Conservation (phyloP, 2,797 vertebrate species). For the Phoxinus dragarum region DNA sequence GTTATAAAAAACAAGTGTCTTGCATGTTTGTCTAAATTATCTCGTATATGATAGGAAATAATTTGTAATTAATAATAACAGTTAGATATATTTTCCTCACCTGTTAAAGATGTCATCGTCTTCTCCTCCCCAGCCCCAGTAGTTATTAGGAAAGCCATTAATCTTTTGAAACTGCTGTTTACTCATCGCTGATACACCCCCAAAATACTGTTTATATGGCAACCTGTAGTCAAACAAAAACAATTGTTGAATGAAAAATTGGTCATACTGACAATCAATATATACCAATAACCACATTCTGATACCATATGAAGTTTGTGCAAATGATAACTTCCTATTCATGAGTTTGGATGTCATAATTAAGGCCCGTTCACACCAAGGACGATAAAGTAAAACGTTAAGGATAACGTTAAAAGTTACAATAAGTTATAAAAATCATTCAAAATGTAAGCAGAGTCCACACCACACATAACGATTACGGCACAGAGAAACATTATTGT, state of each 20-base stretch:
- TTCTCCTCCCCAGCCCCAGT: slow-evolving; percentile 70
- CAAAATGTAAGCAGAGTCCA: neutral
- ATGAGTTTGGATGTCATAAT: neutral
- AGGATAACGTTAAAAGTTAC: neutral
- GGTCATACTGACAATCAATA: neutral
- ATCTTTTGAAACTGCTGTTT: slow-evolving; percentile 65
- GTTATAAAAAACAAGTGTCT: neutral
- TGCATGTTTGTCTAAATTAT: neutral
- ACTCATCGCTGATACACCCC: slow-evolving; percentile 63
- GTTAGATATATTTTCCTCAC: slow-evolving; percentile 38
- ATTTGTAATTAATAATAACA: neutral
- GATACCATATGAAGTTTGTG: neutral
- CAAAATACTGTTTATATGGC: slow-evolving; percentile 63
- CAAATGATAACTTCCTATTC: neutral
- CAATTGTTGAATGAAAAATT: neutral
- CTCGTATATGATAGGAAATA: neutral
- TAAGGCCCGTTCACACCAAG: neutral
- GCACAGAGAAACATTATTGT: neutral
- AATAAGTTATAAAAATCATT: neutral
- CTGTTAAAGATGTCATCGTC: slow-evolving; percentile 66
- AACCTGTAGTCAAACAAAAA: slow-evolving; percentile 52
- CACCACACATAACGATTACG: neutral
- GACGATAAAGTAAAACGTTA: neutral
- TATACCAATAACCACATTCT: neutral
- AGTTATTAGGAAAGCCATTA: slow-evolving; percentile 67